Base-by-base conservation (phyloP, 2,797 vertebrate genomes). In the Lepus oiostolus region DNA sequence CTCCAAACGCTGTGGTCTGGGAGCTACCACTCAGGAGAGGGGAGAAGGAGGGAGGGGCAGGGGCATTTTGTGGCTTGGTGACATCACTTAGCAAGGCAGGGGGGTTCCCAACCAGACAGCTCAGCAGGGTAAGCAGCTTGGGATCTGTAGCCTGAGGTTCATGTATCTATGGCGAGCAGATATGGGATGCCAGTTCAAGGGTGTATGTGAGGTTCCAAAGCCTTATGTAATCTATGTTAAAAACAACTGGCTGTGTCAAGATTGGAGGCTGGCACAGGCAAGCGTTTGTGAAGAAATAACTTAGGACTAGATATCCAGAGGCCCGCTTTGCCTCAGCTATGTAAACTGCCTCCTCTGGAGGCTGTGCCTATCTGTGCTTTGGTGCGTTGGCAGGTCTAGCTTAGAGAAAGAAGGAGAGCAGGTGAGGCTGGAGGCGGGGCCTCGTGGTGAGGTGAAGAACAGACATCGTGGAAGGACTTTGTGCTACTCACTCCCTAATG, bases 221-320 rank as follows among this genome's bases (percentile, higher is more conserved):
- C 70, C 19, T 58, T 28, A 58, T n/a, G 30, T 90, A 30, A 58
- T 32, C 32, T 67, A 1, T 74, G 21, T 60, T 82, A 30, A 47
- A 72, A 82, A 65, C 16, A 72, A 67, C 26, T 38, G 54, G 24
- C 50, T 50, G 21, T 22, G 9, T 70, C 8, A 86, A 47, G 62
- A 24, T 32, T 68, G 74, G 47, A 81, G 50, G 65, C 54, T 72
- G 60, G 22, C 42, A 28, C 24, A 16, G 4, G 17, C 2, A 1
- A 70, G 63, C 32, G 47, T 76, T 77, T 86, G 22, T 90, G 58
- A 77, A 42, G 77, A 79, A 93, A 32, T 13, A 32, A 28, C 9
- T 1, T 65, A 35, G 50, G 24, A 7, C 32, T 26, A 54, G 30
- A 38, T 30, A 63, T 9, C 0, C 7, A 28, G 60, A 28, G 60